A percentile compares a stretch with the other conserved stretches of the same genome.
Evolutionary conservation across 2,888 invertebrate species (phyloP).

Genomic region (Xestobium rufovillosum): DNA sequence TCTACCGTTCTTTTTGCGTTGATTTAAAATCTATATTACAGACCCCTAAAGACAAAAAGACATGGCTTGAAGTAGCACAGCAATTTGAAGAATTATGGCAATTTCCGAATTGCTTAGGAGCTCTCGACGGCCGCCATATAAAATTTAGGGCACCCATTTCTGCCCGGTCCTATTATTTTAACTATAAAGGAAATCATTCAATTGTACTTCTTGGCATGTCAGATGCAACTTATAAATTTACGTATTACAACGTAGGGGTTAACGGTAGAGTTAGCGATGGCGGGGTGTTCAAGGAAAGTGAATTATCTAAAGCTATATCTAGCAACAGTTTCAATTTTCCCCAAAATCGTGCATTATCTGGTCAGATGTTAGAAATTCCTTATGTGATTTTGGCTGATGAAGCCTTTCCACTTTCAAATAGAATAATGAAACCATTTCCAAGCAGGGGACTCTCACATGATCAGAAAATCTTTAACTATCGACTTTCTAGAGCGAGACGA

Average conservation of each 20-base stretch:
- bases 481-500: no score
- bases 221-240: conserved; percentile 15
- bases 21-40: no score
- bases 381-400: conserved; percentile 15
- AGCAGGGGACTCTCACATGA: conserved; percentile 5
- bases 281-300: conserved; percentile 12
- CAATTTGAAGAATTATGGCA: no score
- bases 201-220: conserved; percentile 13
- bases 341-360: conserved; percentile 5
- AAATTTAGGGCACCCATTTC: conserved; percentile 17
- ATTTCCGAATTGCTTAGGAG: no score
- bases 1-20: no score
- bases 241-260: conserved; percentile 13
- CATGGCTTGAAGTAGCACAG: no score
- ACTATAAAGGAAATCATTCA: conserved; percentile 17
- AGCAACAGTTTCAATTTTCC: conserved; percentile 15
- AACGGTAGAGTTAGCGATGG: conserved; percentile 16
- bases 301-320: conserved; percentile 8
- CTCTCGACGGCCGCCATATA: no score
- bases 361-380: conserved; percentile 5
- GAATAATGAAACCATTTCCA: conserved; percentile 14
- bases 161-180: conserved; percentile 18
- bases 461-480: conserved; percentile 13
- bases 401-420: conserved; percentile 9
- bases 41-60: no score